Percentiles rank a stretch among this genome's conserved stretches.
phyloP scores from a whole-genome alignment of 2,797 vertebrate genomes.

The Tapera naevia region DNA sequence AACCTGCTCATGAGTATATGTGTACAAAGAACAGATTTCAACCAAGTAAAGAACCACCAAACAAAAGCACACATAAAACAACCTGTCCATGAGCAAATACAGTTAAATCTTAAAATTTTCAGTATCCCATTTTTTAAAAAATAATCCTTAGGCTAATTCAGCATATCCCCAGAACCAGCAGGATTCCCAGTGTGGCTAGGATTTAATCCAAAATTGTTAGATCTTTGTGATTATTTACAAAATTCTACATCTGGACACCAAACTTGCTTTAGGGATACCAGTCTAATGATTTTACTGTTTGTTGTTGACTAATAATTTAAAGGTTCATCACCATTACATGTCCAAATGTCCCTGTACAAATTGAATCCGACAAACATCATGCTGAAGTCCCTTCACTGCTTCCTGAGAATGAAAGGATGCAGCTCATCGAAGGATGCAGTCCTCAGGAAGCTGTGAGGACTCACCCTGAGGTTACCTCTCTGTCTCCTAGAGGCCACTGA shows the following conservation, averaged over 20 bases:
- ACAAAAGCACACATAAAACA: neutral
- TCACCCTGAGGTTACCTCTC: neutral
- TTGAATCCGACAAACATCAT: neutral
- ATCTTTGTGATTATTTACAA: neutral
- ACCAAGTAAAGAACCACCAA: neutral
- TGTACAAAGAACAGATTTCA: neutral
- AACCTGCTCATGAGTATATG: fast-evolving
- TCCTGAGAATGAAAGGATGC: neutral
- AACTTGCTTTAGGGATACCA: neutral
- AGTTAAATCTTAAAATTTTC: neutral
- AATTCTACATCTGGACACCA: neutral
- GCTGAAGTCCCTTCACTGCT: neutral
- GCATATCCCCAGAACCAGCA: neutral
- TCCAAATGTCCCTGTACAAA: neutral
- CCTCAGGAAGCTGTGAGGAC: neutral
- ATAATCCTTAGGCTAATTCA: neutral
- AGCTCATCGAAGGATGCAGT: neutral
- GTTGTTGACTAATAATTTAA: neutral
- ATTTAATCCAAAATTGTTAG: neutral
- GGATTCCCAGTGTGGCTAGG: neutral
- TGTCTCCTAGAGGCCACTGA: neutral
- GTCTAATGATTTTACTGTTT: neutral
- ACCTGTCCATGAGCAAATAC: neutral
- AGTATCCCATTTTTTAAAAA: neutral
- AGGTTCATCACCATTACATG: neutral